Conservation (phyloP, 2,888 invertebrate genomes). For the Spatulosminthurus flaviceps region DNA sequence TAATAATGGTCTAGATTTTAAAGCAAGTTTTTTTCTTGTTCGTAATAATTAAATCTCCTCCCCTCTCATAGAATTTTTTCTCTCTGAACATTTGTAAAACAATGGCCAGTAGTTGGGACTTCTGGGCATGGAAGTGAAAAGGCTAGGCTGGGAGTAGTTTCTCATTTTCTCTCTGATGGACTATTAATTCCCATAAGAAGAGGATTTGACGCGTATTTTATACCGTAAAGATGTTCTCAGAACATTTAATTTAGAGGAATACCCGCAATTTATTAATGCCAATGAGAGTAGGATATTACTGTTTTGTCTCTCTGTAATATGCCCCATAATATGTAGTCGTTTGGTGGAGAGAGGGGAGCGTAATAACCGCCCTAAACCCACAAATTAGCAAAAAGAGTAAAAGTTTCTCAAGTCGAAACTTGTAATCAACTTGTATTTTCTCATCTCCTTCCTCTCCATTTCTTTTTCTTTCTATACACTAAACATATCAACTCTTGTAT, state of each 20-base stretch:
- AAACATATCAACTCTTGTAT: no score
- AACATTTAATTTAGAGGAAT: conserved; percentile 18
- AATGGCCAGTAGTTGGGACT: not conserved
- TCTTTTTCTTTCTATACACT: not conserved
- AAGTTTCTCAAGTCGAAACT: conserved; percentile 18
- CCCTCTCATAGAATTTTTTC: not conserved
- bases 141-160: not conserved
- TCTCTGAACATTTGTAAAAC: not conserved
- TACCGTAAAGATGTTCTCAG: conserved; percentile 18
- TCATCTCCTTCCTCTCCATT: conserved; percentile 18
- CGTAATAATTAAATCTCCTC: not conserved
- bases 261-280: conserved; percentile 18
- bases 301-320: not conserved
- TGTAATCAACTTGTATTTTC: conserved; percentile 18
- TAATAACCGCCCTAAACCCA: conserved; percentile 18
- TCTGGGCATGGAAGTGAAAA: not conserved
- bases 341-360: not conserved
- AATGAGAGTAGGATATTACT: not conserved
- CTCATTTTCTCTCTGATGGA: conserved; percentile 3
- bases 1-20: no score
- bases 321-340: not conserved
- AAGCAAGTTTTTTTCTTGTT: not conserved
- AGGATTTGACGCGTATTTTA: conserved; percentile 13
- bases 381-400: conserved; percentile 18
- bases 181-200: conserved; percentile 18